phyloP scores from a whole-genome alignment of 1,140 invertebrate species.

The Leptinotarsa defecta region DNA sequence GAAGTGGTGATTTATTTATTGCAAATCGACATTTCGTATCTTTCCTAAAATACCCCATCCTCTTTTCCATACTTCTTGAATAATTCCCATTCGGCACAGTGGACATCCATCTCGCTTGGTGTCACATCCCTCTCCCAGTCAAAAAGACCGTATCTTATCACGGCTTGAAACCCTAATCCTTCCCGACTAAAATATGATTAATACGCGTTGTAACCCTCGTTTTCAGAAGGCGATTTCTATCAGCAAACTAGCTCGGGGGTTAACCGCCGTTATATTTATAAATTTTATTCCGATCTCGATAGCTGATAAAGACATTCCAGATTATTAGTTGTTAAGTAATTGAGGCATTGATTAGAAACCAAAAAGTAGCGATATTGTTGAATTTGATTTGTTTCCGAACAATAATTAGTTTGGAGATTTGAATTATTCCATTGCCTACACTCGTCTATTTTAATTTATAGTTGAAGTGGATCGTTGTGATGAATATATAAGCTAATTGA shows the following conservation, averaged over 20 bases:
- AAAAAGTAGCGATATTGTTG: no score
- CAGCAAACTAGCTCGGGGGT: conserved; percentile 29
- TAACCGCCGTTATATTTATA: conserved; percentile 30
- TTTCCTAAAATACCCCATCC: background rate
- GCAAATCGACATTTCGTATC: background rate
- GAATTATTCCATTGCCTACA: no score
- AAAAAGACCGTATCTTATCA: conserved; percentile 43
- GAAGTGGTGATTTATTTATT: no score
- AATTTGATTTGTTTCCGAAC: no score
- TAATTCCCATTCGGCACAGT: background rate
- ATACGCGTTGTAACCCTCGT: conserved; percentile 39
- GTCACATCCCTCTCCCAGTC: conserved; percentile 20
- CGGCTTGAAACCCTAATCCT: conserved; percentile 40
- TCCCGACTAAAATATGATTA: conserved; percentile 46
- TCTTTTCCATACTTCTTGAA: background rate
- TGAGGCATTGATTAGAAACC: no score
- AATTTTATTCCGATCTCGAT: conserved; percentile 4
- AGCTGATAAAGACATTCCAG: conserved; percentile 8
- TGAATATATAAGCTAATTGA: no score
- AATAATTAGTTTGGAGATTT: no score
- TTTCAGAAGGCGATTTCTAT: conserved; percentile 36
- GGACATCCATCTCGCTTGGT: conserved; percentile 9
- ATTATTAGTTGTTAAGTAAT: no score
- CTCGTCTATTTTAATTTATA: no score
- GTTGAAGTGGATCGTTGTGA: no score